These are phyloP conservation scores for Deilephila elpenor DNA, from an alignment of 2,888 invertebrate species.

Conservation along the genomic window DNA sequence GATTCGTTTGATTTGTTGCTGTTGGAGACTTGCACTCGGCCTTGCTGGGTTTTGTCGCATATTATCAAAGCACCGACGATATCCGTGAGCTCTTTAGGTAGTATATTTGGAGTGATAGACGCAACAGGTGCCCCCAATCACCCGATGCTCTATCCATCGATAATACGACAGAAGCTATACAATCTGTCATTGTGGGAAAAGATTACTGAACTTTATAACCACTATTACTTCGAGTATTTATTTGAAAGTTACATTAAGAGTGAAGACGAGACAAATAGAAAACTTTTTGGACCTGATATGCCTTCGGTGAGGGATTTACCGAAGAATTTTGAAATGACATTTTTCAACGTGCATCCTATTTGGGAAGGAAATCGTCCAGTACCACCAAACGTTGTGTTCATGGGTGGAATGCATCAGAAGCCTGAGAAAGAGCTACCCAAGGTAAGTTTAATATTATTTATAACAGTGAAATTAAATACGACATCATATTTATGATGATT, in stretches of 20 bases:
- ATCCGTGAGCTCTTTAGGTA: slow-evolving; percentile 55
- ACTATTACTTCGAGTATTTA: slow-evolving; percentile 33
- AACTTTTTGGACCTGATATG: slow-evolving; percentile 42
- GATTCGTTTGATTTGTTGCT: slow-evolving; percentile 50
- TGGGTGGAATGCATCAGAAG: slow-evolving; percentile 52
- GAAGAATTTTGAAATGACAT: slow-evolving; percentile 52
- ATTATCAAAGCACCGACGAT: slow-evolving; percentile 50
- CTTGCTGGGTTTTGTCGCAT: slow-evolving; percentile 41
- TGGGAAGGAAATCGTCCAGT: slow-evolving; percentile 53
- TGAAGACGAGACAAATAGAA: slow-evolving; percentile 34
- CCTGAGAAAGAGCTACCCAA: slow-evolving; percentile 46
- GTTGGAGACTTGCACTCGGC: slow-evolving; percentile 44
- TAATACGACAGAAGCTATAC: slow-evolving; percentile 40
- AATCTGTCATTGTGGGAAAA: slow-evolving; percentile 55
- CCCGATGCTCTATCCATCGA: slow-evolving; percentile 50
- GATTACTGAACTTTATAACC: slow-evolving; percentile 42
- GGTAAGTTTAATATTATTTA: slow-evolving; percentile 38
- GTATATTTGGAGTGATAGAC: slow-evolving; percentile 39
- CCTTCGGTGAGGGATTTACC: slow-evolving; percentile 44
- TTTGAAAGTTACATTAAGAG: slow-evolving; percentile 24
- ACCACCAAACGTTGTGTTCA: slow-evolving; percentile 51
- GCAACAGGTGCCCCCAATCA: slow-evolving; percentile 50
- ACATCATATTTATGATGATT: too few species aligned
- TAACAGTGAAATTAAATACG: background rate
- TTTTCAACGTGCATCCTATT: slow-evolving; percentile 51